Percentiles rank a stretch among this genome's conserved stretches.
Evolutionary conservation across 2,113 vertebrate genomes (phyloP).

Genomic region (Amblyornis subalaris): DNA sequence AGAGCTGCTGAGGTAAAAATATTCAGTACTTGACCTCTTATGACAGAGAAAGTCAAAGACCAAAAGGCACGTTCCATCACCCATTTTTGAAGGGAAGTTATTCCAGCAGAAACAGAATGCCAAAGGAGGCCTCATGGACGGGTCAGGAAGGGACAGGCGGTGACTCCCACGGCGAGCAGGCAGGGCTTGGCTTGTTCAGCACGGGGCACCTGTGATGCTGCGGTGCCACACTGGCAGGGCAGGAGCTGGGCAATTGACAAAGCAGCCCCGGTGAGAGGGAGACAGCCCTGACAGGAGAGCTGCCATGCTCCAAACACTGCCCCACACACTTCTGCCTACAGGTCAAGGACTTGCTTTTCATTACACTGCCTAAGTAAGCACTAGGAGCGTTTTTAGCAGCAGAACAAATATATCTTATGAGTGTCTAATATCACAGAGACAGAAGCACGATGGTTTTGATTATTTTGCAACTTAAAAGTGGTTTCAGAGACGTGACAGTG

Average conservation of each 20-base stretch:
- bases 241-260: accelerated
- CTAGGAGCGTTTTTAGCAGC: neutral
- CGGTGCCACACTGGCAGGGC: accelerated
- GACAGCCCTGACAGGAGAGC: neutral
- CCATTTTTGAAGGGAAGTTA: neutral
- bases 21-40: neutral
- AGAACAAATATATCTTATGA: neutral
- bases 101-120: neutral
- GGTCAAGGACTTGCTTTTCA: neutral
- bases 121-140: neutral
- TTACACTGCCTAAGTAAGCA: neutral
- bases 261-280: accelerated
- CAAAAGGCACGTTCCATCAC: neutral
- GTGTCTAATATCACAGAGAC: neutral
- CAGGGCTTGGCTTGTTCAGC: accelerated
- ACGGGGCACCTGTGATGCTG: accelerated
- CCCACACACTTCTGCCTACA: neutral
- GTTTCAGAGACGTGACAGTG: neutral
- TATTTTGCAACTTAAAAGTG: neutral
- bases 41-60: neutral
- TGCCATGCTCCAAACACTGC: neutral
- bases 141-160: neutral
- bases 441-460: neutral
- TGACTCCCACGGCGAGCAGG: accelerated
- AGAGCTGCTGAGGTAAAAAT: neutral